Evolutionary conservation across 1,140 invertebrate genomes (phyloP).

Genomic region (Lepidurus arcticus): DNA sequence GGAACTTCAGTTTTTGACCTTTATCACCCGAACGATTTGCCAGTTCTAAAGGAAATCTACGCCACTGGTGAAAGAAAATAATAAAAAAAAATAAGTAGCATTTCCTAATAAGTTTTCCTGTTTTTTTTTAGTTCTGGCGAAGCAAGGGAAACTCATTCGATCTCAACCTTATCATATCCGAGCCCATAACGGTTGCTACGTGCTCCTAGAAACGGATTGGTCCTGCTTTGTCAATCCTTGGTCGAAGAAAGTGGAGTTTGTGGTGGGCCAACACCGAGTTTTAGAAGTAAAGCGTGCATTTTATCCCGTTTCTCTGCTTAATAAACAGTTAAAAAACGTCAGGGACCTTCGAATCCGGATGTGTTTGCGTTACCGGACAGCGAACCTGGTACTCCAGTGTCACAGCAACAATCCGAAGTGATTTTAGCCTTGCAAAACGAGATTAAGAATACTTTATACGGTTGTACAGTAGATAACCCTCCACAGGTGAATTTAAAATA

Average conservation of each 20-base stretch:
- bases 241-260: constrained; percentile 82
- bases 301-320: neutral
- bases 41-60: constrained; percentile 72
- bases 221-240: constrained; percentile 90
- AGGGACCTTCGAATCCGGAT: constrained; percentile 64
- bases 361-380: constrained; percentile 57
- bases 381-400: constrained; percentile 38
- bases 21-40: constrained; percentile 80
- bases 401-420: constrained; percentile 44
- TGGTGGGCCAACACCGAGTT: constrained; percentile 79
- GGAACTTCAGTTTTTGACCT: constrained; percentile 75
- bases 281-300: constrained; percentile 54
- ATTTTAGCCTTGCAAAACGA: constrained; percentile 59
- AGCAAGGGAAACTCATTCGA: constrained; percentile 59
- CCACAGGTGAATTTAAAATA: constrained; percentile 29
- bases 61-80: constrained; percentile 59
- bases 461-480: constrained; percentile 3
- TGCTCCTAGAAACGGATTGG: constrained; percentile 84
- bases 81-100: neutral
- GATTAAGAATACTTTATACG: constrained; percentile 59
- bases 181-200: constrained; percentile 74
- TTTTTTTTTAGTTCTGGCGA: constrained; percentile 49
- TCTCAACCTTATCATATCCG: constrained; percentile 73
- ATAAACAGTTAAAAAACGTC: neutral
- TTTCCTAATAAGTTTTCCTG: constrained; percentile 31